phyloP scores from a whole-genome alignment of 1,140 invertebrate species.

The Reticulitermes speratus region DNA sequence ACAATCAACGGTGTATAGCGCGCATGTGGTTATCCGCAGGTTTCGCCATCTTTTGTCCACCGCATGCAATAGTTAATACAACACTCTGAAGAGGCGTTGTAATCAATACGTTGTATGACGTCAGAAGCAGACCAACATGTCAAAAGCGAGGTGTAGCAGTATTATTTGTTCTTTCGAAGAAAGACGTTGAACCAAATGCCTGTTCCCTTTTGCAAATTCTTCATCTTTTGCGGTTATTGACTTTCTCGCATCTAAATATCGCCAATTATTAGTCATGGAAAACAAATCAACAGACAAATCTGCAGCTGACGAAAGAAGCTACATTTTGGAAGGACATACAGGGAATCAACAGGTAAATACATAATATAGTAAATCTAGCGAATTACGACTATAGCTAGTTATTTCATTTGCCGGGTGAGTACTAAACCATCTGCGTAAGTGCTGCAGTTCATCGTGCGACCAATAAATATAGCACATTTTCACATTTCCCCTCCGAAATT shows the following conservation, averaged over 20 bases:
- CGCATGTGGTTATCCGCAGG: background rate
- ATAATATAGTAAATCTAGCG: background rate
- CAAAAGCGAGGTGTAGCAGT: background rate
- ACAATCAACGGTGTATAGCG: background rate
- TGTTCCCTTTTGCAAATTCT: background rate
- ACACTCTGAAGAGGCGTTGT: background rate
- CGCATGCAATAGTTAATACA: background rate
- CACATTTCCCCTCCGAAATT: too few species aligned
- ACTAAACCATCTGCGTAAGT: too few species aligned
- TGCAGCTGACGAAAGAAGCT: conserved; percentile 23
- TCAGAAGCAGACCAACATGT: background rate
- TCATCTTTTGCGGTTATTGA: background rate
- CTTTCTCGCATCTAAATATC: background rate
- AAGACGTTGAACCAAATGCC: background rate
- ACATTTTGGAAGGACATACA: conserved; percentile 30
- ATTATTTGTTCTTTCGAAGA: background rate
- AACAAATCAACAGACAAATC: background rate
- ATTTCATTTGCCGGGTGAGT: too few species aligned
- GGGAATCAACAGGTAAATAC: conserved; percentile 32
- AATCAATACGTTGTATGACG: background rate
- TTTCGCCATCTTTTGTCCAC: background rate
- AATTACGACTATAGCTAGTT: too few species aligned
- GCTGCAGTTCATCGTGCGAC: too few species aligned
- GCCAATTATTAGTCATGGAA: background rate
- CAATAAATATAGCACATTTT: too few species aligned